phyloP scores from a whole-genome alignment of 2,113 vertebrate genomes.

The Rhegmatorhina hoffmannsi region DNA sequence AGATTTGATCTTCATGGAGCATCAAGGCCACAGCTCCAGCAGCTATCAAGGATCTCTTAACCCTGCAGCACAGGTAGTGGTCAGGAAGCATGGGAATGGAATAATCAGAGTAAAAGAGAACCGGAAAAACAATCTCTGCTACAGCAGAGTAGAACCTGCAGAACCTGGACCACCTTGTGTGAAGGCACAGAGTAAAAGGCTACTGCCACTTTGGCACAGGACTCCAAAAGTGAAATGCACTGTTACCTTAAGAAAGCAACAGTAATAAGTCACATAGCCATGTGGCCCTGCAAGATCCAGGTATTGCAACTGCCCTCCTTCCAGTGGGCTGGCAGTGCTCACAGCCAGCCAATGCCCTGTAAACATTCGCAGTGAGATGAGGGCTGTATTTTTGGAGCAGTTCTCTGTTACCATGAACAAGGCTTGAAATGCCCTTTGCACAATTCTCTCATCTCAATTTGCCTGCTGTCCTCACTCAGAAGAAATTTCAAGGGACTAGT shows the following conservation, averaged over 20 bases:
- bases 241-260: neutral
- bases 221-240: neutral
- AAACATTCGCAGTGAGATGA: neutral
- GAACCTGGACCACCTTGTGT: neutral
- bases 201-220: neutral
- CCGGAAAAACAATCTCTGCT: neutral
- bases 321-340: neutral
- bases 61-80: neutral
- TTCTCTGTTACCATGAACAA: neutral
- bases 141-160: neutral
- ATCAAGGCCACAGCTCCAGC: neutral
- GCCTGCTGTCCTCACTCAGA: neutral
- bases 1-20: rapidly evolving
- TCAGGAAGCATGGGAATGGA: neutral
- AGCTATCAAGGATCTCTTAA: neutral
- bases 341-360: neutral
- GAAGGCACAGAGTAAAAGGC: neutral
- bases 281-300: neutral
- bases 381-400: neutral
- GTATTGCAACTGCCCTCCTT: neutral
- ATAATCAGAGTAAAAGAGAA: neutral
- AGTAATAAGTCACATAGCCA: neutral
- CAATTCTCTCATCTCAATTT: neutral
- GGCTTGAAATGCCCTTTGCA: neutral
- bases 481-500: neutral